Conservation (phyloP, 2,888 invertebrate genomes). For the Xylocampa areola region DNA sequence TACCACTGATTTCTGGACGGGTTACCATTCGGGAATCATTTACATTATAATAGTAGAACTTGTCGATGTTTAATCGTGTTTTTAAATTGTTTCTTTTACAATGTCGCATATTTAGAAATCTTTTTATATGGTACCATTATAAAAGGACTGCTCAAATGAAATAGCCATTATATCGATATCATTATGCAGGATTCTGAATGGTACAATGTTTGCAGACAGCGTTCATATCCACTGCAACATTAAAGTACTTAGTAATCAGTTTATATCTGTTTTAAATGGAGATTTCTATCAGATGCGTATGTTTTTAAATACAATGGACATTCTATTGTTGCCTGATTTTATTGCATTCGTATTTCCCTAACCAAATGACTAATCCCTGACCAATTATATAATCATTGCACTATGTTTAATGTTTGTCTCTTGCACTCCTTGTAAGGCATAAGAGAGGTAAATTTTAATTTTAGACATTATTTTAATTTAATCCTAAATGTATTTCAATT, state of each 20-base stretch:
- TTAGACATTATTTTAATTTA: constrained; percentile 79
- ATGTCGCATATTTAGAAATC: constrained; percentile 13
- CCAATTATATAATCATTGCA: constrained; percentile 18
- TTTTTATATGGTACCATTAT: constrained; percentile 38
- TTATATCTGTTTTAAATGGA: constrained; percentile 29
- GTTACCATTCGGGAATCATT: constrained; percentile 24
- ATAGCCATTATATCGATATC: constrained; percentile 19
- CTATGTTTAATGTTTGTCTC: constrained; percentile 56
- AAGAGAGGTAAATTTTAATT: constrained; percentile 82
- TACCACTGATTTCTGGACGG: constrained; percentile 15
- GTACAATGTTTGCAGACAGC: constrained; percentile 26
- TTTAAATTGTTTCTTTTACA: constrained; percentile 40
- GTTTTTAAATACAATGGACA: constrained; percentile 19
- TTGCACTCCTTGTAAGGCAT: constrained; percentile 75
- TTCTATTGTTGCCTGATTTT: constrained; percentile 12
- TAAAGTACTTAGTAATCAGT: constrained; percentile 25
- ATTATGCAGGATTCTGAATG: constrained; percentile 30
- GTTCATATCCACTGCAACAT: constrained; percentile 18
- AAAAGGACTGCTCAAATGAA: constrained; percentile 31
- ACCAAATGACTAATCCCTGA: constrained; percentile 14
- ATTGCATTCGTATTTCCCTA: constrained; percentile 14
- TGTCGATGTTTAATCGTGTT: constrained; percentile 32
- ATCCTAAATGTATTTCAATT: constrained; percentile 80
- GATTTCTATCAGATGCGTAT: constrained; percentile 9
- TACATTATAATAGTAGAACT: not conserved